Evolutionary conservation across 2,888 invertebrate species (phyloP).

Genomic region (Oasisia sp.): DNA sequence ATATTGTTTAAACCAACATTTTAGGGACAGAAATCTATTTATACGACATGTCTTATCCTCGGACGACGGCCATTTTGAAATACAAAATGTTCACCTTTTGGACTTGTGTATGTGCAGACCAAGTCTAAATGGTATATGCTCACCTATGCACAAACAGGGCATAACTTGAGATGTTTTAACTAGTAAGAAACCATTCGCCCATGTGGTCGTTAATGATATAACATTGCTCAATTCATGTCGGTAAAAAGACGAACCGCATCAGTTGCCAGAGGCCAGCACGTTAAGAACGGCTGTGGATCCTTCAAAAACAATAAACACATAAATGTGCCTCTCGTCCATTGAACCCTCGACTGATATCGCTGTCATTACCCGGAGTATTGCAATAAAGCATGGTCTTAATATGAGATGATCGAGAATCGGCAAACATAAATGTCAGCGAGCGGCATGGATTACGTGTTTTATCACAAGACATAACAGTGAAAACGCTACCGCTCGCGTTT

Average conservation of each 20-base stretch:
- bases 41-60: too few species aligned
- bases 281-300: background rate
- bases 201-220: background rate
- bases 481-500: background rate
- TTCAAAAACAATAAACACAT: background rate
- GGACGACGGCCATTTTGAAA: too few species aligned
- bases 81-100: too few species aligned
- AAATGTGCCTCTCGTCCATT: background rate
- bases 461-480: background rate
- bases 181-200: too few species aligned
- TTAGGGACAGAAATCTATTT: too few species aligned
- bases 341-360: background rate
- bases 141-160: too few species aligned
- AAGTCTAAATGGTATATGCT: too few species aligned
- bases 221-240: background rate
- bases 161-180: too few species aligned
- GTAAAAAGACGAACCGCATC: background rate
- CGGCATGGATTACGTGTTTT: background rate
- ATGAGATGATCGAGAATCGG: background rate
- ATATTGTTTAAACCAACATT: too few species aligned
- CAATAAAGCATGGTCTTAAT: background rate
- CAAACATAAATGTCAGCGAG: background rate
- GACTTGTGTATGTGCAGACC: too few species aligned
- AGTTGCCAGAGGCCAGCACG: background rate
- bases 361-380: background rate